Evolutionary conservation across 2,797 vertebrate species (phyloP), one percentile per base, ranked within the genome.

Genomic region (Enteromius thamalakanensis): DNA sequence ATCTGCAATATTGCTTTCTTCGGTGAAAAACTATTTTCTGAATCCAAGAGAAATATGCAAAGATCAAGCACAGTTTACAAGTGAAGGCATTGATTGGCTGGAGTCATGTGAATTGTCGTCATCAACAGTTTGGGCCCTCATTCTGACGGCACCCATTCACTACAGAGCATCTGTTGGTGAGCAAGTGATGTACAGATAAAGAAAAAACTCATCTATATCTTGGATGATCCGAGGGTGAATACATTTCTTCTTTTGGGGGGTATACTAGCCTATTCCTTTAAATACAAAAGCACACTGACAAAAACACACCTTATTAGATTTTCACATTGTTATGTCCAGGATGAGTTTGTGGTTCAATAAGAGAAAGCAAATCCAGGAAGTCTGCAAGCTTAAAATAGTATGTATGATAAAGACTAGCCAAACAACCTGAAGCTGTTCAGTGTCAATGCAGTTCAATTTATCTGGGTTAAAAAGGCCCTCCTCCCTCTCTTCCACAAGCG

Each of bases 381-480:
- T 67, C 42, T 58, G n/a, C 34, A 47, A 55, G 15, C 29, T 77
- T 65, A 47, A 74, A 64, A 67, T 40, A 82, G 80, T 51, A 29
- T 3, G 37, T 23, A 9, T 68, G 75, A 87, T 82, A 74, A 80
- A 65, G 51, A 29, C 40, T 29, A 62, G 37, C 83, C 79, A 81
- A 26, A 65, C 32, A 81, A 74, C 71, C 80, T 64, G 72, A 45
- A 32, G 45, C 85, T 83, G 83, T 78, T 86, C 78, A 86, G 67
- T 72, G 77, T 88, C 83, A 83, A 65, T 77, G 42, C 2, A 3
- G 40, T 75, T 78, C 23, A 47, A 81, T 82, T 84, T 81, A 78
- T 88, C 62, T 64, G 32, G 53, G 69, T 51, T 75, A 51, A 55
- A 76, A 69, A 51, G 42, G 69, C 37, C 17, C 23, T 53, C 37